Evolutionary conservation across 2,888 invertebrate genomes (phyloP).

Genomic region (Blastobasis lacticolella): DNA sequence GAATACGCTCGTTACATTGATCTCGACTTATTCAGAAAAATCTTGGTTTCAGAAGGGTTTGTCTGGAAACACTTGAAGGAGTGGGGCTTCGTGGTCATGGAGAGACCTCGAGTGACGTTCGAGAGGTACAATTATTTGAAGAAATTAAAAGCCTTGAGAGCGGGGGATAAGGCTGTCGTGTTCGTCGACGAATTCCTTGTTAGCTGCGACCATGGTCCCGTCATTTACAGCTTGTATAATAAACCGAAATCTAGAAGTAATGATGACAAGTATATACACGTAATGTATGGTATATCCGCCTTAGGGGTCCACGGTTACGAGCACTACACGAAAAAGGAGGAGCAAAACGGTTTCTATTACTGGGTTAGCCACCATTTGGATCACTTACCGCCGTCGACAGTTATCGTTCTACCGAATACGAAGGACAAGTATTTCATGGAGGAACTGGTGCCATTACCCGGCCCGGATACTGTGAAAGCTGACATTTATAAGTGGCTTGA

Average conservation of each 20-base stretch:
- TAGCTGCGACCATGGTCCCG: too few species aligned
- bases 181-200: slow-evolving; percentile 22
- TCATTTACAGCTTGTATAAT: too few species aligned
- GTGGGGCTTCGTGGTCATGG: slow-evolving; percentile 23
- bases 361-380: slow-evolving; percentile 21
- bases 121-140: slow-evolving; percentile 33
- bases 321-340: too few species aligned
- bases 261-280: too few species aligned
- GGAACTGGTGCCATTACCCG: slow-evolving; percentile 8
- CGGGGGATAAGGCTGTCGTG: slow-evolving; percentile 15
- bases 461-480: slow-evolving; percentile 14
- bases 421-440: slow-evolving; percentile 12
- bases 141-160: slow-evolving; percentile 16
- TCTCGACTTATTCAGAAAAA: slow-evolving; percentile 33
- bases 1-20: slow-evolving; percentile 24
- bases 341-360: slow-evolving; percentile 9
- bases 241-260: too few species aligned
- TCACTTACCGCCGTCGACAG: slow-evolving; percentile 14
- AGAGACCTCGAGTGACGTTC: slow-evolving; percentile 28
- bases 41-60: neutral
- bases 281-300: too few species aligned
- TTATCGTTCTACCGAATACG: slow-evolving; percentile 19
- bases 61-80: too few species aligned
- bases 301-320: too few species aligned
- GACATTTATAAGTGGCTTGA: slow-evolving; percentile 30